Conservation (phyloP, 2,888 invertebrate genomes). For the Heteromyza rotundicornis region DNA sequence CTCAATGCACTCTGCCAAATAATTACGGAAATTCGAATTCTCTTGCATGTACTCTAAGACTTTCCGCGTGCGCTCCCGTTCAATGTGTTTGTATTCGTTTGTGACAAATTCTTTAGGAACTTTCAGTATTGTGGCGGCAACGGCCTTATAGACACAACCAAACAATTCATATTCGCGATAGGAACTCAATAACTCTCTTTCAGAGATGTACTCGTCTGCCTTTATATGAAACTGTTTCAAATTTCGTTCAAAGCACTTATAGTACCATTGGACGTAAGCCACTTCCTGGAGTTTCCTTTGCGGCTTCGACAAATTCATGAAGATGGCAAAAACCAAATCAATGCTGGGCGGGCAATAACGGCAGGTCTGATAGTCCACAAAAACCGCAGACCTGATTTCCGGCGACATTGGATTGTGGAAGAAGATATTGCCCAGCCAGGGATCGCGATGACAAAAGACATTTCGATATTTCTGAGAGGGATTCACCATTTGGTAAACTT, state of each 20-base stretch:
- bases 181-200: constrained; percentile 40
- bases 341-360: constrained; percentile 55
- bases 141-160: constrained; percentile 43
- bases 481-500: constrained; percentile 43
- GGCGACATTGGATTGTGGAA: constrained; percentile 30
- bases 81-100: constrained; percentile 43
- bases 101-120: constrained; percentile 44
- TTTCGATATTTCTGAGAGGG: constrained; percentile 60
- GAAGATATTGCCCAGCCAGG: constrained; percentile 59
- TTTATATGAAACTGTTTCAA: constrained; percentile 45
- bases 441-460: constrained; percentile 63
- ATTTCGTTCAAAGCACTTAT: constrained; percentile 42
- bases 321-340: constrained; percentile 51
- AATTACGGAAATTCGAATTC: constrained; percentile 30
- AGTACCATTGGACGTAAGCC: constrained; percentile 44
- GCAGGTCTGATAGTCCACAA: constrained; percentile 58
- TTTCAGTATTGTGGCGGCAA: constrained; percentile 42
- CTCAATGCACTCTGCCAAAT: constrained; percentile 34
- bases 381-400: constrained; percentile 34
- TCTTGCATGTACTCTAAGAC: constrained; percentile 33
- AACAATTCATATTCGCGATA: constrained; percentile 46
- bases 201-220: constrained; percentile 29
- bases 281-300: constrained; percentile 33
- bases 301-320: constrained; percentile 44
- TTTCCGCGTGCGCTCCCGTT: constrained; percentile 26